These are phyloP conservation scores for Hucho hucho DNA, from an alignment of 2,113 vertebrate species.

Conservation along the genomic window DNA sequence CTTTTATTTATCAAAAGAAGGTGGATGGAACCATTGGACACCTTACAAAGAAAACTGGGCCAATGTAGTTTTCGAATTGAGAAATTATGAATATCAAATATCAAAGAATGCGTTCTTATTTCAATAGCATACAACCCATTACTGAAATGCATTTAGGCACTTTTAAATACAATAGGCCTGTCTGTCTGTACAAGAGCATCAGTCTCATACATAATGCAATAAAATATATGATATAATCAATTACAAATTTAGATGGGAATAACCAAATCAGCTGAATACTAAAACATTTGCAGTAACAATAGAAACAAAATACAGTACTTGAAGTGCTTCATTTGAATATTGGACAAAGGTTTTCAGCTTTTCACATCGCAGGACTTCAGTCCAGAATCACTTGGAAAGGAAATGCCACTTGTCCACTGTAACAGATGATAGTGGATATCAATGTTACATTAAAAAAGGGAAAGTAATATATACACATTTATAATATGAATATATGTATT, in stretches of 20 bases:
- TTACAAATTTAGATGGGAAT: background rate
- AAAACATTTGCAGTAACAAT: slow-evolving; percentile 1
- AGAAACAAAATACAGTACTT: slow-evolving; percentile 17
- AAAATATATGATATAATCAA: background rate
- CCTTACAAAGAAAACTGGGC: background rate
- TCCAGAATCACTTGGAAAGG: slow-evolving; percentile 52
- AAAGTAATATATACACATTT: too few species aligned
- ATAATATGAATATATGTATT: background rate
- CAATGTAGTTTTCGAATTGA: background rate
- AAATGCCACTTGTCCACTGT: slow-evolving; percentile 79
- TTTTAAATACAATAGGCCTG: background rate
- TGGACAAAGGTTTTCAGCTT: slow-evolving; percentile 2
- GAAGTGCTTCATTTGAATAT: background rate
- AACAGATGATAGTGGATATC: slow-evolving; percentile 29
- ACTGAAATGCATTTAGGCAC: background rate
- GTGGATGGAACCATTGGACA: background rate
- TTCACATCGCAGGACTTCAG: slow-evolving; percentile 8
- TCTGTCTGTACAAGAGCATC: background rate
- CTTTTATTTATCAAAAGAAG: slow-evolving; percentile 50
- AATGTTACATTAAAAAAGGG: background rate
- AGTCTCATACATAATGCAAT: background rate
- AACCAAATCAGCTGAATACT: background rate
- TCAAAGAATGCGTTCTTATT: background rate
- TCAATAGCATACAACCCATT: slow-evolving; percentile 1
- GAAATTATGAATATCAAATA: background rate